These are phyloP conservation scores for Scolopax rusticola DNA, from an alignment of 2,797 vertebrate species.

Conservation along the genomic window DNA sequence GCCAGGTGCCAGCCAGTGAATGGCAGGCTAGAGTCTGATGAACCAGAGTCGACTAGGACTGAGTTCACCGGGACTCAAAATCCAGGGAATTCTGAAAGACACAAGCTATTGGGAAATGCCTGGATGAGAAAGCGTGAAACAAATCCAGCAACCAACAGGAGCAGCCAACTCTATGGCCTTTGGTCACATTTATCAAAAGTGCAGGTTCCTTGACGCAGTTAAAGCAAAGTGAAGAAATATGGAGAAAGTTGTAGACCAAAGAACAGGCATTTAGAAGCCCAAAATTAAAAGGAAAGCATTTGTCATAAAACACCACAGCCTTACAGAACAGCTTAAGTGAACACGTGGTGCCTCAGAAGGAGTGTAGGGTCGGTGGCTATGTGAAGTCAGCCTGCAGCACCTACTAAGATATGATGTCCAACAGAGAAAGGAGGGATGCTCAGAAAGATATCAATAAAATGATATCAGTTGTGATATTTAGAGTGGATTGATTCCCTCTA, in stretches of 20 bases:
- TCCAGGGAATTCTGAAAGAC: not conserved
- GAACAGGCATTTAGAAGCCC: not conserved
- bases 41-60: not conserved
- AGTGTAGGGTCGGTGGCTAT: not conserved
- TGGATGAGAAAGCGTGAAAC: not conserved
- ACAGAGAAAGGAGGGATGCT: not conserved
- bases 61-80: not conserved
- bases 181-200: not conserved
- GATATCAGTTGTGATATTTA: not conserved
- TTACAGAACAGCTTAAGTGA: not conserved
- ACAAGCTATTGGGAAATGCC: not conserved
- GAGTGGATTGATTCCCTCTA: not conserved
- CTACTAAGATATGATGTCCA: not conserved
- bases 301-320: not conserved
- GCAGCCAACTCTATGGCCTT: not conserved
- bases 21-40: not conserved
- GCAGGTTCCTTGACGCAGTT: not conserved
- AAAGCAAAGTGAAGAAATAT: not conserved
- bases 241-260: not conserved
- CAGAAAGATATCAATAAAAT: not conserved
- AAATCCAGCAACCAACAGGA: not conserved
- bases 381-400: not conserved
- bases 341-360: not conserved
- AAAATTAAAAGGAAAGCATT: not conserved
- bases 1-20: not conserved